Percentiles rank a stretch among this genome's conserved stretches.
These are phyloP conservation scores for Bacillus rossius DNA, from an alignment of 1,140 invertebrate species.

Conservation along the genomic window DNA sequence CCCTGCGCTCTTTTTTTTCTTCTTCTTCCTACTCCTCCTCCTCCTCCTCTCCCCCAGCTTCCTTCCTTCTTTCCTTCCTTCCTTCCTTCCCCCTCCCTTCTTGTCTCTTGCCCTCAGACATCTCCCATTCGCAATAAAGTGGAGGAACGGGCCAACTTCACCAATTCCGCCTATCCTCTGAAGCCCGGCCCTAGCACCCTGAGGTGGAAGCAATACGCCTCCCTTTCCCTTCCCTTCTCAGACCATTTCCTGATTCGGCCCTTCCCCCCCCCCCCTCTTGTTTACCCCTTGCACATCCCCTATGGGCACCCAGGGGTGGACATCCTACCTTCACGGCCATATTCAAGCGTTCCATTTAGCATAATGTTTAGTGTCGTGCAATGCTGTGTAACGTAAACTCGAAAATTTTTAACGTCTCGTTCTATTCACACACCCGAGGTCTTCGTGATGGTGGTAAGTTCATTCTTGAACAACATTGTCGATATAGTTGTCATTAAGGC, in stretches of 20 bases:
- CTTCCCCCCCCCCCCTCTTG: constrained; percentile 2
- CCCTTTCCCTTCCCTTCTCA: background rate
- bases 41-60: too few relatives aligned
- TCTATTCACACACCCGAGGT: too few relatives aligned
- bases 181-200: background rate
- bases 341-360: too few relatives aligned
- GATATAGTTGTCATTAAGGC: too few relatives aligned
- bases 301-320: constrained; percentile 17
- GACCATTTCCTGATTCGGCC: background rate
- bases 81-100: constrained; percentile 19
- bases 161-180: background rate
- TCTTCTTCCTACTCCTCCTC: too few relatives aligned
- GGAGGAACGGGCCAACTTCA: too few relatives aligned
- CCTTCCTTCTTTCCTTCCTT: background rate
- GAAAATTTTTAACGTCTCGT: too few relatives aligned
- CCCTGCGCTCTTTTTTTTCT: constrained; percentile 4
- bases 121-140: constrained; percentile 10
- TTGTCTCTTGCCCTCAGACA: constrained; percentile 22
- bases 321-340: too few relatives aligned
- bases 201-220: background rate
- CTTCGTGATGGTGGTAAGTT: too few relatives aligned
- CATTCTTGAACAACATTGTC: too few relatives aligned
- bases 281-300: constrained; percentile 15
- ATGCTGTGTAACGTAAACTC: too few relatives aligned
- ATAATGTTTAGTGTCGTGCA: too few relatives aligned